Evolutionary conservation across 2,113 vertebrate genomes (phyloP), one percentile per base, ranked within the genome.

Genomic region (Hyperoodon ampullatus): DNA sequence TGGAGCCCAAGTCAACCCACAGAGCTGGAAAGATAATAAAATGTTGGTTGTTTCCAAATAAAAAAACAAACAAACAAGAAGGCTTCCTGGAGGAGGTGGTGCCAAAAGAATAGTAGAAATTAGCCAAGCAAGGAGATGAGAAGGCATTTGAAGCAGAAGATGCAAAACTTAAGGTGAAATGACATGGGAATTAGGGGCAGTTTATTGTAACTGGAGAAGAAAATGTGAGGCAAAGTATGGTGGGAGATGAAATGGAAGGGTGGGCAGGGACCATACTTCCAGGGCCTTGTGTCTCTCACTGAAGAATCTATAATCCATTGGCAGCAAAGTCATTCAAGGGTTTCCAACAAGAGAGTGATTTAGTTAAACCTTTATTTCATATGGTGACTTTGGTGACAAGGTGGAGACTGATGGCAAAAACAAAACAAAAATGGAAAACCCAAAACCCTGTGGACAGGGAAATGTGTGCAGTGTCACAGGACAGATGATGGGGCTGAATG

Each of bases 21-120:
- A 78, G n/a, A 26, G 58, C 13, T 72, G 12, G 50, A 92, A 93
- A 92, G 35, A 66, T 61, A 63, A 85, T 71, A 66, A 93, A 72
- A 94, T 81, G 13, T 70, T 80, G 30, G 10, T 26, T 92, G 39
- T 60, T 71, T 82, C 24, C 63, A 93, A 89, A 53, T 5, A 5
- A 16, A 16, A 53, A 53, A 53, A 53, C 39, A 53, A 53, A 1
- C 5, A 47, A 47, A 47, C 14, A 30, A 71, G 55, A 74, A 93
- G 83, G 30, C 60, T 89, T 93, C 39, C 55, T 89, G 10, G 66
- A 60, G 60, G 44, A 50, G 8, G 12, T 14, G 4, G 23, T 39
- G 14, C 26, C 44, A 63, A 60, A 19, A 70, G 18, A 35, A 23
- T 63, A 68, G 50, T 0, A 83, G 68, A 65, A 47, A 53, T 75